Evolutionary conservation across 2,113 vertebrate genomes (phyloP).

Genomic region (Calcarius ornatus): DNA sequence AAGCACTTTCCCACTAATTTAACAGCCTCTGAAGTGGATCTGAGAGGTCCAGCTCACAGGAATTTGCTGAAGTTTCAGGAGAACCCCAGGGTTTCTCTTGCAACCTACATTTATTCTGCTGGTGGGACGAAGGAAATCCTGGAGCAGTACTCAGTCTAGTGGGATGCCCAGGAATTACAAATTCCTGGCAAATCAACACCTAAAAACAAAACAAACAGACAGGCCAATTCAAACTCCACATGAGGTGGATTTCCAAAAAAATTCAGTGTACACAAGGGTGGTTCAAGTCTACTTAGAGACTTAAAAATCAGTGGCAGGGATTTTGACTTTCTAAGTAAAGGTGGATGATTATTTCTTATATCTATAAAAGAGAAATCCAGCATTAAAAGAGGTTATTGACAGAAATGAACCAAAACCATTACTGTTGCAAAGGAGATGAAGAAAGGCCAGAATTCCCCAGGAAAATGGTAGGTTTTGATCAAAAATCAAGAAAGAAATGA

Average conservation of each 20-base stretch:
- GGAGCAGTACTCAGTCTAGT: neutral
- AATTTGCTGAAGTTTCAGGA: neutral
- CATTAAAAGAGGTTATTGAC: neutral
- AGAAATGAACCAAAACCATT: neutral
- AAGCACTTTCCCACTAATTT: neutral
- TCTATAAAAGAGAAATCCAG: neutral
- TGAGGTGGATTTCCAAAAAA: neutral
- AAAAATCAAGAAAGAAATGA: neutral
- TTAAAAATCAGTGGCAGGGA: neutral
- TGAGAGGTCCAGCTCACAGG: neutral
- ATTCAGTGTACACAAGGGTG: neutral
- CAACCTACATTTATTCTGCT: neutral
- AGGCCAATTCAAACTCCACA: neutral
- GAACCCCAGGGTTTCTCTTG: neutral
- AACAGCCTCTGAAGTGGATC: neutral
- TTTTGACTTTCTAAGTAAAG: neutral
- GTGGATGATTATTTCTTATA: neutral
- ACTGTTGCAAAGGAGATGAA: neutral
- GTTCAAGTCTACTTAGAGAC: neutral
- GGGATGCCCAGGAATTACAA: neutral
- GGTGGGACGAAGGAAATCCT: neutral
- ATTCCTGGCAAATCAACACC: neutral
- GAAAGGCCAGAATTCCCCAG: neutral
- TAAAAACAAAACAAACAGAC: neutral
- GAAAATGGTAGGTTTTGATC: neutral